Conservation (phyloP, 2,113 vertebrate genomes). For the Vombatus ursinus region DNA sequence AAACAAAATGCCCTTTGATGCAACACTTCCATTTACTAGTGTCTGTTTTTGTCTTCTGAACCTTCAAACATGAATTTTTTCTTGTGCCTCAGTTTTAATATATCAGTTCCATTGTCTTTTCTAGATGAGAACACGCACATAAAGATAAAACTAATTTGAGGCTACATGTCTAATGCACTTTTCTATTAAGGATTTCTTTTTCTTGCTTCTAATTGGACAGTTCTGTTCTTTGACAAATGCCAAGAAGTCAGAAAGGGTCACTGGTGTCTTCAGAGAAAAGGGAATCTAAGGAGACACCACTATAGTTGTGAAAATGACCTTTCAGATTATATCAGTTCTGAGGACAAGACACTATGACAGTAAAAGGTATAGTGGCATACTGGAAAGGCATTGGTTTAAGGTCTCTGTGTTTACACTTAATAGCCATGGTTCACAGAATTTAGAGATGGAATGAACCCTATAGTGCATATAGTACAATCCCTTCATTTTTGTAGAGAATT, state of each 20-base stretch:
- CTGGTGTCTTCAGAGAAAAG: slow-evolving; percentile 30
- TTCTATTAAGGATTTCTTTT: slow-evolving; percentile 48
- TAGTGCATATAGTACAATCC: background rate
- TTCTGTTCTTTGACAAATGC: slow-evolving; percentile 65
- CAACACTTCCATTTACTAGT: slow-evolving; percentile 3
- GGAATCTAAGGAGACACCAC: background rate
- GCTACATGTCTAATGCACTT: slow-evolving; percentile 56
- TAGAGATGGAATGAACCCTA: background rate
- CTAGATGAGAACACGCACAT: slow-evolving; percentile 46
- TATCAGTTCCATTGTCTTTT: slow-evolving; percentile 40
- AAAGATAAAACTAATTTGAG: slow-evolving; percentile 63
- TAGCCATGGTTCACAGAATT: background rate
- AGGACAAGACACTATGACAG: background rate
- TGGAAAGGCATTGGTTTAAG: background rate
- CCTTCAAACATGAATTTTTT: slow-evolving; percentile 44
- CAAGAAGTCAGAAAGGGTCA: slow-evolving; percentile 62
- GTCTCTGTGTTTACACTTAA: background rate
- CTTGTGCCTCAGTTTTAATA: slow-evolving; percentile 47
- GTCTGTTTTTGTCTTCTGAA: slow-evolving; percentile 28
- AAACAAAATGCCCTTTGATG: background rate
- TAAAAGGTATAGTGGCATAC: background rate
- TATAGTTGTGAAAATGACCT: slow-evolving; percentile 21
- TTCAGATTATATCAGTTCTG: background rate
- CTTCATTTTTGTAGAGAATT: background rate
- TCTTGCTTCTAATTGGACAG: slow-evolving; percentile 62